phyloP scores from a whole-genome alignment of 2,888 invertebrate genomes.

The Ophion slaviceki region DNA sequence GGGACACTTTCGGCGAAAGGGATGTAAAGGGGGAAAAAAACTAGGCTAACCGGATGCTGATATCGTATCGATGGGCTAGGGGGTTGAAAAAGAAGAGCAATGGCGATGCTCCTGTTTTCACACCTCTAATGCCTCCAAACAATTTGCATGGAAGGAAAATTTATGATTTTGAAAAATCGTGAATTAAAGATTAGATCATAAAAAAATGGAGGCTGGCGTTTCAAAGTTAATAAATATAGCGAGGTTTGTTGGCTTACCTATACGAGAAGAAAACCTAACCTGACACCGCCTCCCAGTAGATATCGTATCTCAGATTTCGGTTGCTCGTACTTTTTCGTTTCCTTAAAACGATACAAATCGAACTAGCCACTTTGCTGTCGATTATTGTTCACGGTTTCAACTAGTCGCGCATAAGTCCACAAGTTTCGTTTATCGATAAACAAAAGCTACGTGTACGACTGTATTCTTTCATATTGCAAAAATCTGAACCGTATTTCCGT shows the following conservation, averaged over 20 bases:
- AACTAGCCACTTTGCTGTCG: constrained; percentile 11
- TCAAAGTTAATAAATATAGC: constrained; percentile 15
- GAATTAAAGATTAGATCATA: neutral
- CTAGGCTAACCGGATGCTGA: neutral
- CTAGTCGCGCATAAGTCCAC: constrained; percentile 24
- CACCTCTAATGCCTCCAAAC: neutral
- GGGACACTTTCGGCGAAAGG: neutral
- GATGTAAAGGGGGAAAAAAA: neutral
- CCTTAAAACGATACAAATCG: neutral
- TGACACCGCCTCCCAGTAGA: constrained; percentile 73
- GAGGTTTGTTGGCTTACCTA: constrained; percentile 69
- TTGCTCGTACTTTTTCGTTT: constrained; percentile 9
- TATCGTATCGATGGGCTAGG: neutral
- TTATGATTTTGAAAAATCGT: neutral
- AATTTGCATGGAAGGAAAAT: neutral
- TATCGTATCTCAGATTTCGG: constrained; percentile 30
- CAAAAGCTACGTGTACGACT: constrained; percentile 28
- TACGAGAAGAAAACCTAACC: constrained; percentile 67
- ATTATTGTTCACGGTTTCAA: constrained; percentile 13
- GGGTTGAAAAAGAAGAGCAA: constrained; percentile 1
- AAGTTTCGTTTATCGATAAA: constrained; percentile 33
- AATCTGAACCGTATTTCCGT: constrained; percentile 43
- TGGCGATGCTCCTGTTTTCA: constrained; percentile 12
- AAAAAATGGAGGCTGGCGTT: neutral
- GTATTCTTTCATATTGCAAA: constrained; percentile 53